Evolutionary conservation across 2,888 invertebrate species (phyloP), one percentile per base, ranked within the genome.

Genomic region (Mycalesis mineus): DNA sequence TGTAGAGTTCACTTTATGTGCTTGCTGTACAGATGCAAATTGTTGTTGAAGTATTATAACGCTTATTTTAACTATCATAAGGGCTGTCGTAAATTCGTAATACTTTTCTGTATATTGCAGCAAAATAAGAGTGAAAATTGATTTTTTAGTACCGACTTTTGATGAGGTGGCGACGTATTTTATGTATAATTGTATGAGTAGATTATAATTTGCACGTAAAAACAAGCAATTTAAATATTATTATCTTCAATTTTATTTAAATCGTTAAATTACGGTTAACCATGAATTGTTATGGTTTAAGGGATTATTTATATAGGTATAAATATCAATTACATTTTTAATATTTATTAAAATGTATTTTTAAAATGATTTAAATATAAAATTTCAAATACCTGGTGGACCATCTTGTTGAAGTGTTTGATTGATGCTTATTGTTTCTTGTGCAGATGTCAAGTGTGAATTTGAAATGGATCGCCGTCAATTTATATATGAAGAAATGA

Each of bases 401-500:
- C 61, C 69, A 69, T 68, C 44, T 67, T 63, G 55, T 39, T 51
- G 44, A 37, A 50, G 36, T 54, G 52, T 28, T 47, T 63, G 60
- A 54, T 59, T 60, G 65, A 58, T 61, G 62, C 39, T 58, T 66
- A 61, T 59, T 61, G 66, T 52, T 55, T 52, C 52, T 57, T 44
- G 58, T 58, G 58, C 63, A 58, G 62, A 65, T 65, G 68, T 63
- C 66, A 62, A 70, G 69, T 85, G 71, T 88, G 84, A 78, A 68
- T 72, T 61, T 63, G 49, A 50, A 65, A 66, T 56, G 50, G 67
- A 68, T 65, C 68, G 65, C 65, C 62, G 63, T 61, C 72, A 80
- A 78, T 87, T 85, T 88, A 88, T 88, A 88, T 83, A 70, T 74
- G 73, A 76, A 73, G 68, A 77, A 77, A 75, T 83, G 87, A 79